These are phyloP conservation scores for Bufo bufo DNA, from an alignment of 2,113 vertebrate species.

Conservation along the genomic window DNA sequence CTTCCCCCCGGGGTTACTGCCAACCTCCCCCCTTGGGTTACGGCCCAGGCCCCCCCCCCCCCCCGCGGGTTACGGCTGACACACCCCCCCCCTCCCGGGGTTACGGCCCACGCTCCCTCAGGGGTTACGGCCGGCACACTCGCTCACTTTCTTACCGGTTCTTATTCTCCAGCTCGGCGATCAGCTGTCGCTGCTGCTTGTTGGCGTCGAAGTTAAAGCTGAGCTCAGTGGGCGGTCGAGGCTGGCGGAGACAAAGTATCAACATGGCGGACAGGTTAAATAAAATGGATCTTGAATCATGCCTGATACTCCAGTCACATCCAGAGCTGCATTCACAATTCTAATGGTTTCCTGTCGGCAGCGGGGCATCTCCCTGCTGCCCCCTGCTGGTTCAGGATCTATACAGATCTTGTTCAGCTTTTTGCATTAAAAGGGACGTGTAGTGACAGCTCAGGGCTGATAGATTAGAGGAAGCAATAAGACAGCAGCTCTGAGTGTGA, in stretches of 20 bases:
- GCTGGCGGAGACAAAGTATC: constrained; percentile 68
- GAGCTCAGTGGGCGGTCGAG: constrained; percentile 84
- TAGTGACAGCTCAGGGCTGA: too few species aligned
- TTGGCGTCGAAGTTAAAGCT: constrained; percentile 92
- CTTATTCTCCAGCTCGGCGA: constrained; percentile 95
- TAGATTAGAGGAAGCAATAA: too few species aligned
- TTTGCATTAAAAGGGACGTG: too few species aligned
- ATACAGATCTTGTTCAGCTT: too few species aligned
- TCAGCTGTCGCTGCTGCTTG: constrained; percentile 94
- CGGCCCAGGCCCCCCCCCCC: too few species aligned
- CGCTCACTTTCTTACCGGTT: constrained; percentile 79
- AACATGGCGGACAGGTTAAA: too few species aligned
- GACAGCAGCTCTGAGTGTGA: background rate
- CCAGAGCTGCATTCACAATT: background rate
- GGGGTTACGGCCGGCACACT: too few species aligned
- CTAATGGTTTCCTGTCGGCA: background rate
- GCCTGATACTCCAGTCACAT: background rate
- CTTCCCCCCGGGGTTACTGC: too few species aligned
- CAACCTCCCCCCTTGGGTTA: too few species aligned
- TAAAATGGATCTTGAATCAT: background rate
- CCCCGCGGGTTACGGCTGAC: too few species aligned
- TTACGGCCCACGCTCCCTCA: too few species aligned
- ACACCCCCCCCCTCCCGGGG: too few species aligned
- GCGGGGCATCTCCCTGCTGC: background rate
- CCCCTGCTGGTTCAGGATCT: background rate